Conservation (phyloP, 1,140 invertebrate genomes). For the Daktulosphaira vitifoliae region DNA sequence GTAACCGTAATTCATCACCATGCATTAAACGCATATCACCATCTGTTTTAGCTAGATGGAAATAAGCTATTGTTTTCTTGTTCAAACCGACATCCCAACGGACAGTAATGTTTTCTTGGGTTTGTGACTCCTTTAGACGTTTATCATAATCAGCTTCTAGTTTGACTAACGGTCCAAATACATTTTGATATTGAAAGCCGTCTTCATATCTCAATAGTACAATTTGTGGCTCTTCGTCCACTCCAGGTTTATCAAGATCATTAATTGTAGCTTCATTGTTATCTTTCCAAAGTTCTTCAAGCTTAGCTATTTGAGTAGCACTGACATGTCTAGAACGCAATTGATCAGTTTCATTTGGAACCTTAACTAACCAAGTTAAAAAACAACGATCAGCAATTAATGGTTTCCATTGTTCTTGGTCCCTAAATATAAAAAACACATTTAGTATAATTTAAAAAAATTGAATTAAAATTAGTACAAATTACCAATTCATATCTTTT, state of each 20-base stretch:
- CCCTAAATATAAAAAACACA: slow-evolving; percentile 47
- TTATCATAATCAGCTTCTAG: slow-evolving; percentile 98
- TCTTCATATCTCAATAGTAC: slow-evolving; percentile 92
- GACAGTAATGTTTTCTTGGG: slow-evolving; percentile 96
- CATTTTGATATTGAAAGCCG: slow-evolving; percentile 98
- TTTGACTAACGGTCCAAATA: slow-evolving; percentile 94
- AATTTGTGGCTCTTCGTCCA: slow-evolving; percentile 94
- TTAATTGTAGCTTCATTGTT: slow-evolving; percentile 96
- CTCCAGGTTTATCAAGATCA: slow-evolving; percentile 93
- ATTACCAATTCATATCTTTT: slow-evolving; percentile 95
- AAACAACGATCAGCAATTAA: slow-evolving; percentile 93
- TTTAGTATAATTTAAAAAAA: neutral
- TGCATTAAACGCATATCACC: slow-evolving; percentile 72
- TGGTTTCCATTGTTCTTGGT: slow-evolving; percentile 98
- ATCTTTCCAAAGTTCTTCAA: slow-evolving; percentile 98
- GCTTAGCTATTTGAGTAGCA: slow-evolving; percentile 91
- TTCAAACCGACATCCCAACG: slow-evolving; percentile 97
- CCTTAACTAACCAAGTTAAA: slow-evolving; percentile 92
- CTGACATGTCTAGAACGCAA: slow-evolving; percentile 88
- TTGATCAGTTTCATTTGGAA: slow-evolving; percentile 91
- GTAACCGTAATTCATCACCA: slow-evolving; percentile 90
- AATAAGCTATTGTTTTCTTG: slow-evolving; percentile 96
- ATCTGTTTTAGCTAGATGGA: slow-evolving; percentile 94
- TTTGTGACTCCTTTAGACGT: slow-evolving; percentile 94
- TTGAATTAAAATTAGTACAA: slow-evolving; percentile 27